phyloP scores from a whole-genome alignment of 2,797 vertebrate species.

The Anas georgica region DNA sequence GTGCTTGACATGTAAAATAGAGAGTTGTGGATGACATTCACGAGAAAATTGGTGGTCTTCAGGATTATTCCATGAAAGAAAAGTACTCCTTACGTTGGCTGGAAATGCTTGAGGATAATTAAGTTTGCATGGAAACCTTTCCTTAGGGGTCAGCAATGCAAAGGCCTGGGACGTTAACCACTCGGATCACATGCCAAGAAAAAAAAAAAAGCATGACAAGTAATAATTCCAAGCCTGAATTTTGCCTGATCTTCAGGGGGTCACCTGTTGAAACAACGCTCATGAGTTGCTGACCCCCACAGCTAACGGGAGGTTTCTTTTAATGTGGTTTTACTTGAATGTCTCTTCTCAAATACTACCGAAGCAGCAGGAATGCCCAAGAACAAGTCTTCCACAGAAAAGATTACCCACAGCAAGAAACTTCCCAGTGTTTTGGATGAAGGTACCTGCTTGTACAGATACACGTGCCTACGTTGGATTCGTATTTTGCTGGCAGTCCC shows the following conservation, averaged over 20 bases:
- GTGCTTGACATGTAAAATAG: conserved; percentile 46
- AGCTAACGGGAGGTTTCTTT: neutral
- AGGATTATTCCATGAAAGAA: conserved; percentile 35
- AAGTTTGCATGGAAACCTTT: neutral
- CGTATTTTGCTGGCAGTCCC: accelerated
- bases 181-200: neutral
- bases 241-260: neutral
- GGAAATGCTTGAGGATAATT: neutral
- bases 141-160: neutral
- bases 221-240: neutral
- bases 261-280: neutral
- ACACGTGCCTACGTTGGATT: accelerated
- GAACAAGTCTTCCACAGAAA: neutral
- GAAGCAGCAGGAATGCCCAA: neutral
- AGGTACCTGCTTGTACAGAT: neutral
- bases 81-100: neutral
- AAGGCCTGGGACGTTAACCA: neutral
- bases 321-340: neutral
- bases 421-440: neutral
- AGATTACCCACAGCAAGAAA: neutral
- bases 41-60: neutral
- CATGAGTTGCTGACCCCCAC: neutral
- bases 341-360: neutral
- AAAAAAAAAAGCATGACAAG: no score
- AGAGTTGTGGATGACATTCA: conserved; percentile 15